These are phyloP conservation scores for Arothron firmamentum DNA, from an alignment of 2,113 vertebrate genomes.

Conservation along the genomic window DNA sequence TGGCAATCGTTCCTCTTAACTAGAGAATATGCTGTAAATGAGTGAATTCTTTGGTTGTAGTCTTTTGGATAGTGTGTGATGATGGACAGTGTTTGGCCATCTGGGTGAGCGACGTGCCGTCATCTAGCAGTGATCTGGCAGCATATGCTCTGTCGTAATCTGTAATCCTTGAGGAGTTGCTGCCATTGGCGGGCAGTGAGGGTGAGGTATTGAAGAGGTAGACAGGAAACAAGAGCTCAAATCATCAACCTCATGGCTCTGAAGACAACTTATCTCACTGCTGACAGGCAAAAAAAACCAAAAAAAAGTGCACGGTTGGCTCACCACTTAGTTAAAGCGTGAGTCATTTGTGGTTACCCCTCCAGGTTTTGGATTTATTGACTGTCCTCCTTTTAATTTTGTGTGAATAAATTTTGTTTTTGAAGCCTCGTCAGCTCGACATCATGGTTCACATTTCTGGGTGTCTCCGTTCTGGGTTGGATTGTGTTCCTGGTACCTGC, in stretches of 20 bases:
- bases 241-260: conserved; percentile 12
- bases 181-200: conserved; percentile 33
- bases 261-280: conserved; percentile 35
- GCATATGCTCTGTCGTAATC: conserved; percentile 36
- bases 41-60: not conserved
- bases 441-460: not conserved
- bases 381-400: too few species aligned
- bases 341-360: too few species aligned
- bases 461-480: not conserved
- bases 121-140: conserved; percentile 47
- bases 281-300: too few species aligned
- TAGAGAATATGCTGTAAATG: not conserved
- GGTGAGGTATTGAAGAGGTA: conserved; percentile 38
- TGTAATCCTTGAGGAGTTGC: conserved; percentile 56
- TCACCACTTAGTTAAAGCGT: too few species aligned
- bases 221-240: conserved; percentile 39
- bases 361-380: too few species aligned
- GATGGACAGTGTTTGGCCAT: conserved; percentile 6
- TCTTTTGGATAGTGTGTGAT: too few species aligned
- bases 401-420: too few species aligned
- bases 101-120: conserved; percentile 41
- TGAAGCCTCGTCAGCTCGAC: not conserved
- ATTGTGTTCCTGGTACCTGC: conserved; percentile 1
- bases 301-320: too few species aligned
- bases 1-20: not conserved